Evolutionary conservation across 2,113 vertebrate species (phyloP).

Genomic region (Alouatta palliata): DNA sequence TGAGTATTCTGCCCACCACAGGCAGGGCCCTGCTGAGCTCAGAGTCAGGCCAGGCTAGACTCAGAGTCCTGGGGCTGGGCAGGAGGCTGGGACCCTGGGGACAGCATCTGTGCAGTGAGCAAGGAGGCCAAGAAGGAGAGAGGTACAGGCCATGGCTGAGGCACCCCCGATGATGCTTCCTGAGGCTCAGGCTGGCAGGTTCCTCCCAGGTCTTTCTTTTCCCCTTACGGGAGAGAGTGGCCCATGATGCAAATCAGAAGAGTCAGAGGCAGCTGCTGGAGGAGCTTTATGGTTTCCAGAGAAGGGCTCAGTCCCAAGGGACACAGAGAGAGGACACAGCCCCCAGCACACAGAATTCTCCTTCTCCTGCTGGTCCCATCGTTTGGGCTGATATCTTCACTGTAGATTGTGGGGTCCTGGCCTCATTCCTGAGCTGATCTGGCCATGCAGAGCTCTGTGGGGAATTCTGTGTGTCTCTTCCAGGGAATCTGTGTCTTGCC

Average conservation of each 20-base stretch:
- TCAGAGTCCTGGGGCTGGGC: rapidly evolving
- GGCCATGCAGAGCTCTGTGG: neutral
- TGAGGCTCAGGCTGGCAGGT: neutral
- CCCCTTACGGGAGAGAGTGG: rapidly evolving
- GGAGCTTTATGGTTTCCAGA: neutral
- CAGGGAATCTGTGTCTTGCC: too few relatives aligned
- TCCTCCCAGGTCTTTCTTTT: neutral
- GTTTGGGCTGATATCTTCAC: neutral
- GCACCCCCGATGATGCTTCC: rapidly evolving
- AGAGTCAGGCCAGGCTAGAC: neutral
- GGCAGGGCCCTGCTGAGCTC: neutral
- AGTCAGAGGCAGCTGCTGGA: neutral
- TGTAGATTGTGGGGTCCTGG: too few relatives aligned
- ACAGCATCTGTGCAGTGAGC: neutral
- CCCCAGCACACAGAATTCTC: neutral
- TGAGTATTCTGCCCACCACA: too few relatives aligned
- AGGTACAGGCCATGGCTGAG: rapidly evolving
- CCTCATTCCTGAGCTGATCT: neutral
- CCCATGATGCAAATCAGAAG: slow-evolving; percentile 32
- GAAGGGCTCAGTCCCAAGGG: too few relatives aligned
- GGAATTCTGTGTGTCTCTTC: neutral
- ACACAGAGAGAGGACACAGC: too few relatives aligned
- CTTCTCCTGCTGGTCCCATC: neutral
- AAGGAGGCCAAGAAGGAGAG: neutral
- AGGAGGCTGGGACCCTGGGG: rapidly evolving